phyloP scores from a whole-genome alignment of 2,797 vertebrate species.

The Xyrichtys novacula region DNA sequence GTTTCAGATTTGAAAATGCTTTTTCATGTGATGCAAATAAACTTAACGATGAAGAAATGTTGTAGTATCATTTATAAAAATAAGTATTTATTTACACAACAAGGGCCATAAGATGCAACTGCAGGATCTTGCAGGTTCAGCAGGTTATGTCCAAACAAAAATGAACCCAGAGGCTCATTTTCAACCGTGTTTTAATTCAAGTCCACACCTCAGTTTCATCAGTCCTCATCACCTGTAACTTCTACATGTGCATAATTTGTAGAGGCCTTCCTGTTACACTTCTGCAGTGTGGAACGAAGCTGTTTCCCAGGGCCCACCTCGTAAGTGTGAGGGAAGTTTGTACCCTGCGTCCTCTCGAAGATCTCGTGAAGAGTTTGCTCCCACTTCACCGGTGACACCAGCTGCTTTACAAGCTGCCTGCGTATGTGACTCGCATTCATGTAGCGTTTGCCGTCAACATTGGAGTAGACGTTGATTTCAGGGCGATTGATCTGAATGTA shows the following conservation, averaged over 20 bases:
- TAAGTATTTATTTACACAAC: constrained; percentile 36
- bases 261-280: constrained; percentile 94
- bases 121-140: constrained; percentile 21
- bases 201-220: constrained; percentile 4
- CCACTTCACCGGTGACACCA: constrained; percentile 94
- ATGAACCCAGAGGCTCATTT: background rate
- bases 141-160: background rate
- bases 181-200: background rate
- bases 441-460: constrained; percentile 90
- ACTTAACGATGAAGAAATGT: constrained; percentile 27
- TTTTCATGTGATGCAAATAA: constrained; percentile 74
- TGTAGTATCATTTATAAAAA: constrained; percentile 42
- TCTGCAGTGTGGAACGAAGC: constrained; percentile 88
- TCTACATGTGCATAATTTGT: constrained; percentile 84
- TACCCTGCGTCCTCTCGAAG: constrained; percentile 87
- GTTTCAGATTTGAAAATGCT: constrained; percentile 58
- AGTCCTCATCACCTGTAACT: constrained; percentile 58
- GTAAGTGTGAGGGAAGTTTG: constrained; percentile 89
- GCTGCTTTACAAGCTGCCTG: constrained; percentile 88
- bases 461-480: constrained; percentile 90
- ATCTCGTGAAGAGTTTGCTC: constrained; percentile 94
- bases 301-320: constrained; percentile 94
- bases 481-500: constrained; percentile 83
- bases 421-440: constrained; percentile 83
- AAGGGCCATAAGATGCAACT: constrained; percentile 21